phyloP scores from a whole-genome alignment of 2,113 vertebrate species.

The Aix galericulata region DNA sequence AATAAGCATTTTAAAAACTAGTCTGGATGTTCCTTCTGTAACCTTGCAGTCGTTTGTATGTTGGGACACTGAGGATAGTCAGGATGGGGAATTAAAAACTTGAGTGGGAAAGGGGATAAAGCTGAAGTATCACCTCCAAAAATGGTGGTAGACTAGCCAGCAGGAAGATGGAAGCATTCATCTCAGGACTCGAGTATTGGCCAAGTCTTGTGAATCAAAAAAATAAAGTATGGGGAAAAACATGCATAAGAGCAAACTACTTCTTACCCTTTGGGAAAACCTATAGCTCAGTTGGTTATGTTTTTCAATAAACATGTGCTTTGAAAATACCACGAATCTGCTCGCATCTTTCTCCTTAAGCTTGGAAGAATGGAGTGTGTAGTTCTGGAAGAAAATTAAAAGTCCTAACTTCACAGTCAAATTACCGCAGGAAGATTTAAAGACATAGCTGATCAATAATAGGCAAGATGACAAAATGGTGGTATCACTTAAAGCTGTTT shows the following conservation, averaged over 20 bases:
- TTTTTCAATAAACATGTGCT: not conserved
- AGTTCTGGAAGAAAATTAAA: not conserved
- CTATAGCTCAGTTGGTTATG: rapidly evolving
- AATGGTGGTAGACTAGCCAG: not conserved
- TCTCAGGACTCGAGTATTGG: not conserved
- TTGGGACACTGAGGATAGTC: not conserved
- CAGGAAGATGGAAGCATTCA: not conserved
- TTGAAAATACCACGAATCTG: not conserved
- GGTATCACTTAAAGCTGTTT: not conserved
- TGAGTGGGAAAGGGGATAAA: not conserved
- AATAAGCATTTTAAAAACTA: not conserved
- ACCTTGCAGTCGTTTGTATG: not conserved
- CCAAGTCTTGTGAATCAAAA: not conserved
- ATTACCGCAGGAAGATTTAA: not conserved
- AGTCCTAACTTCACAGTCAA: not conserved
- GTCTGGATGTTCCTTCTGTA: not conserved
- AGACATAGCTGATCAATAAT: not conserved
- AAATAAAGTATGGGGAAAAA: not conserved
- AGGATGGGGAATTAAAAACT: not conserved
- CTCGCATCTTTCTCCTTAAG: not conserved
- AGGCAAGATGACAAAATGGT: not conserved
- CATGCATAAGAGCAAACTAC: not conserved
- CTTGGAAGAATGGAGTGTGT: not conserved
- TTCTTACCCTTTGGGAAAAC: not conserved
- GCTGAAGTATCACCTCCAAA: not conserved